Conservation (phyloP, 2,113 vertebrate genomes). For the Otis tarda region DNA sequence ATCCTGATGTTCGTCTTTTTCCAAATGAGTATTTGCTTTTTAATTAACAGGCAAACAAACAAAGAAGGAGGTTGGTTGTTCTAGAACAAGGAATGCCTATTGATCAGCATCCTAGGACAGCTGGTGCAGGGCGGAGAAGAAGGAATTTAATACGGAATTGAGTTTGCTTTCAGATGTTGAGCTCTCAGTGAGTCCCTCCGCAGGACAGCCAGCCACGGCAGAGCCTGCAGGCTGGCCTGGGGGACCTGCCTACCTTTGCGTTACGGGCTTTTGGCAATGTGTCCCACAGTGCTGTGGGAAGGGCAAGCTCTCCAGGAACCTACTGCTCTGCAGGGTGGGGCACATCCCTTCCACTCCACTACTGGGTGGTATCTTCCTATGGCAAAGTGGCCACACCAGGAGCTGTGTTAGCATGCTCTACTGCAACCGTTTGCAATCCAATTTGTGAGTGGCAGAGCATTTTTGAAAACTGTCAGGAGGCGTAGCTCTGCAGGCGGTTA, state of each 20-base stretch:
- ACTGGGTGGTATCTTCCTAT: too few species aligned
- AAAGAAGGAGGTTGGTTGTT: constrained; percentile 38
- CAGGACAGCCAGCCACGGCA: rapidly evolving
- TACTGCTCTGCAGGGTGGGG: neutral
- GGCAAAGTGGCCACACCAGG: neutral
- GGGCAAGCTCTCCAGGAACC: rapidly evolving
- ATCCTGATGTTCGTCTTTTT: neutral
- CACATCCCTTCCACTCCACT: neutral
- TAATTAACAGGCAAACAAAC: constrained; percentile 50
- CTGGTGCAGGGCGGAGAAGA: neutral
- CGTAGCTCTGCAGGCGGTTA: neutral
- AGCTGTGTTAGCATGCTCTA: neutral
- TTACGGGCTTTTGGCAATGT: neutral
- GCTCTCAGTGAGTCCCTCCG: neutral
- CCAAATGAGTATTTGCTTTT: constrained; percentile 52
- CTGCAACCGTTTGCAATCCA: neutral
- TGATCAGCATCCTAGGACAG: constrained; percentile 19
- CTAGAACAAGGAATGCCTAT: constrained; percentile 12
- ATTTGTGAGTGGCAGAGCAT: neutral
- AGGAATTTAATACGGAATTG: neutral
- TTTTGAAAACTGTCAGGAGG: neutral
- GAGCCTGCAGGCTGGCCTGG: neutral
- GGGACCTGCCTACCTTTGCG: neutral
- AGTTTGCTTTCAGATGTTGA: neutral
- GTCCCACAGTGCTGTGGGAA: neutral